phyloP scores from a whole-genome alignment of 1,140 invertebrate genomes.

The Asobara japonica region DNA sequence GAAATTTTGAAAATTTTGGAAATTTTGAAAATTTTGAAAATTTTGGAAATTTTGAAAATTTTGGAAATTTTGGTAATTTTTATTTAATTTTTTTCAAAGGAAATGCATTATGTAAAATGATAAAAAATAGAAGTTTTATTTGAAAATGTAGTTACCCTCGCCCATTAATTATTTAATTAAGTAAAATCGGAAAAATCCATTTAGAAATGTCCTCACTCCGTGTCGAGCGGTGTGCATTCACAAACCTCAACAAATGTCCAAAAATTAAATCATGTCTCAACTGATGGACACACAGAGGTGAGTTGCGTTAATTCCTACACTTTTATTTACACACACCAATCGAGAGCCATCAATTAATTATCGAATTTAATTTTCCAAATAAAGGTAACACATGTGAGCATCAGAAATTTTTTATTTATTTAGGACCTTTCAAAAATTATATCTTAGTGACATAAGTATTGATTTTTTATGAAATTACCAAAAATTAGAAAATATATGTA shows the following conservation, averaged over 20 bases:
- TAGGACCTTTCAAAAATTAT: no score
- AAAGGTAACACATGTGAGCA: no score
- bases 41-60: no score
- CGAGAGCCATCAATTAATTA: no score
- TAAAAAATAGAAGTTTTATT: background rate
- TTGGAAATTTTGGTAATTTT: no score
- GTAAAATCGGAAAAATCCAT: background rate
- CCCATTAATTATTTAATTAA: background rate
- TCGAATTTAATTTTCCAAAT: no score
- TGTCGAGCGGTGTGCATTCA: slow-evolving; percentile 3
- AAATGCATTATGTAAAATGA: background rate
- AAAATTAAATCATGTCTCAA: background rate
- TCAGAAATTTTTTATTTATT: no score
- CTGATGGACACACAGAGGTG: slow-evolving; percentile 5
- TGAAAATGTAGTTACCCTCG: background rate
- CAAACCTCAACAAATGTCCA: background rate
- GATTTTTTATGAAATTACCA: no score
- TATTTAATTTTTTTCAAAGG: background rate
- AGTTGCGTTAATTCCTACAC: background rate
- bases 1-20: no score
- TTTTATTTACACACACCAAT: background rate
- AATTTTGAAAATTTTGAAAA: no score
- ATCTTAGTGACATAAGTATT: no score
- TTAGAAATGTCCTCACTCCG: slow-evolving; percentile 13
- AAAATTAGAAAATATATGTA: no score